Base-by-base conservation (phyloP, 37 sponge, comb jelly and placozoan genomes). In the Agelas oroides region DNA sequence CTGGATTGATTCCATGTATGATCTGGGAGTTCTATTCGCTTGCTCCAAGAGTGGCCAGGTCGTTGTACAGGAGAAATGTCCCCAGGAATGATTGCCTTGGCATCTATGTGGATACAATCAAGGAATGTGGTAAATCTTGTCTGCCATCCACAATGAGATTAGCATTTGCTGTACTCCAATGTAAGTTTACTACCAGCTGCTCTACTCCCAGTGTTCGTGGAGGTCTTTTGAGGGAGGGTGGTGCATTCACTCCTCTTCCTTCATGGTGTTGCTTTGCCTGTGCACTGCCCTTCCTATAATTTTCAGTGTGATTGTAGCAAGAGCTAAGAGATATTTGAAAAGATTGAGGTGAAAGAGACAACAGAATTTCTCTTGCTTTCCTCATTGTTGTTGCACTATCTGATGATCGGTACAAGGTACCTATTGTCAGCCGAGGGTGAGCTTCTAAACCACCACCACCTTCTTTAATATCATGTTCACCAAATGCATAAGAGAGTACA, bases 121-220 rank as follows among this genome's bases (percentile, higher is more conserved):
- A 16, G 28, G 27, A 66, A 25, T 30, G 33, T 17, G 30, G 30
- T 66, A 33, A 19, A 66, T 24, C 17, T 0, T 25, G 25, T 25
- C 33, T 33, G 33, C n/a, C 1, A 11, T 75, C 75, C 2, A 75
- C 33, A 1, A 54, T 16, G 0, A 53, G 55, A n/a, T 55, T 56
- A 8, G 53, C 75, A 12, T 75, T 75, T 21, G 63, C 38, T 1
- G 78, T 77, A 34, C 39, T 35, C 78, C 61, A 77, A 36, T 77
- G 78, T 37, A 77, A 27, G 59, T 77, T 77, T 15, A 77, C 39
- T 35, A 60, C 62, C 20, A 77, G 33, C 34, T 77, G 78, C 37
- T 75, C 55, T 25, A 66, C 67, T 25, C 67, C 28, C n/a, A n/a
- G n/a, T 16, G 67, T 66, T 25, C 67, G 30, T 30, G 67, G 67